Evolutionary conservation across 2,797 vertebrate genomes (phyloP), one percentile per base, ranked within the genome.

Genomic region (Tadarida brasiliensis): DNA sequence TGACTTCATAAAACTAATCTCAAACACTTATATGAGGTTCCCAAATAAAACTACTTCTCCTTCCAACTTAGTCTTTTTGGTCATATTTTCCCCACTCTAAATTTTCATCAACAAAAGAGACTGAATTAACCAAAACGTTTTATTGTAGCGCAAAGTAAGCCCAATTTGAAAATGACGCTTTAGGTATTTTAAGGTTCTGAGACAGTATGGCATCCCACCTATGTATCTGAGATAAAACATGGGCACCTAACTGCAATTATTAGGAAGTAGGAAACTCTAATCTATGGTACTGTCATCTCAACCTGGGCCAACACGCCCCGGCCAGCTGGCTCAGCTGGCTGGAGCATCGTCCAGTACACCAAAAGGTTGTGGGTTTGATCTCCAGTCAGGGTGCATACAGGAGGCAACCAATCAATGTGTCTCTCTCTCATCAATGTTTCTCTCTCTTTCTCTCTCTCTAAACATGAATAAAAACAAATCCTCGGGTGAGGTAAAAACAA

Each of bases 131-230:
- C 26, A 30, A 30, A 49, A 35, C 10, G 14, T 0, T 33, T 47
- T 3, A 33, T 15, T 15, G 11, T 17, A 22, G 14, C 1, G 2
- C 30, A 19, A 20, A 68, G 17, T 0, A 2, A 28, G 47, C 24
- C n/a, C 6, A 3, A 28, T 4, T 15, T 10, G 30, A 28, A 59
- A 89, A 51, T 5, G 11, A 1, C 15, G 0, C 15, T n/a, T 44
- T 12, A 33, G 24, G 33, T 6, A 3, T 26, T 28, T 56, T 3
- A 4, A 7, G 8, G 9, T 16, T 59, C 68, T 20, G 16, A 67
- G 19, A 17, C 3, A 11, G 0, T 11, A 19, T 0, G 10, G 20
- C 22, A 0, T 10, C 4, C 6, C 14, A 7, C 19, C 30, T 63
- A 0, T 7, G 24, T 17, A 39, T 44, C 14, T 0, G 19, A 49